Evolutionary conservation across 2,113 vertebrate species (phyloP).

Genomic region (rat (Rattus norvegicus)): GRCr8 NC_086031.1:105049001-105049500

Average conservation of each 20-base stretch:
- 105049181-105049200: conserved; percentile 93
- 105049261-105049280: conserved; percentile 93
- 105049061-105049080: conserved; percentile 69
- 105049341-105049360: neutral
- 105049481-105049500: neutral
- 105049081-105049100: conserved; percentile 70
- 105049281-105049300: conserved; percentile 83
- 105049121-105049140: conserved; percentile 92
- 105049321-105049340: neutral
- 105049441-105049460: conserved; percentile 36
- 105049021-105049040: conserved; percentile 89
- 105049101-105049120: conserved; percentile 73
- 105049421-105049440: neutral
- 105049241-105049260: conserved; percentile 94
- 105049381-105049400: neutral
- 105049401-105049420: conserved; percentile 2
- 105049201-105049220: conserved; percentile 91
- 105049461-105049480: neutral
- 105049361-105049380: neutral
- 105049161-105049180: conserved; percentile 94
- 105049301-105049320: neutral
- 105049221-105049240: conserved; percentile 91
- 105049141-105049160: conserved; percentile 99
- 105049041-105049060: conserved; percentile 88
- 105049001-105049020: conserved; percentile 80